phyloP scores from a whole-genome alignment of 2,797 vertebrate species.

The Geotrypetes seraphini region DNA sequence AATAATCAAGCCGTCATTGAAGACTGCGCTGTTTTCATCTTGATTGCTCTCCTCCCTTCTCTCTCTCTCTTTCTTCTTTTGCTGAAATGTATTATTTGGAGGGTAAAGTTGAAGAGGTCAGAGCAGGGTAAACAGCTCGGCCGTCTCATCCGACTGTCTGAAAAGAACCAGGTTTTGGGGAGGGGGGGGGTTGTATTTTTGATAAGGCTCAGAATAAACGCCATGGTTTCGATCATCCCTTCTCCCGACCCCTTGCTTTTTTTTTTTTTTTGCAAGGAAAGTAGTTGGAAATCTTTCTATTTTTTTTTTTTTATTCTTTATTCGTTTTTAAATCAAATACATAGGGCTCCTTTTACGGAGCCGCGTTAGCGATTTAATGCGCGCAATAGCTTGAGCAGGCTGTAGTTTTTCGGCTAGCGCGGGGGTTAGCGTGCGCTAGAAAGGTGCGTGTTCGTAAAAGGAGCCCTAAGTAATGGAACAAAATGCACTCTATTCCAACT shows the following conservation, averaged over 20 bases:
- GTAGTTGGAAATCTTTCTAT: too few species aligned
- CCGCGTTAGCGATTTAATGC: too few species aligned
- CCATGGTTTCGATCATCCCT: constrained; percentile 19
- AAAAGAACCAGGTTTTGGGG: constrained; percentile 38
- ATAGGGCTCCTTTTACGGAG: too few species aligned
- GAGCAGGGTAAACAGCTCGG: constrained; percentile 34
- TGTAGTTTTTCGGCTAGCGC: too few species aligned
- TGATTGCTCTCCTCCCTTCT: not conserved
- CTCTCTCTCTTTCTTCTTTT: not conserved
- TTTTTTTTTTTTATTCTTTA: too few species aligned
- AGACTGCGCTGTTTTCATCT: constrained; percentile 32
- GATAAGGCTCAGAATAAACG: constrained; percentile 27
- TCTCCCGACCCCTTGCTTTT: not conserved
- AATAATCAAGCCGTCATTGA: constrained; percentile 51
- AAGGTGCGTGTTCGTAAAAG: too few species aligned
- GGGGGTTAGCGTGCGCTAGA: too few species aligned
- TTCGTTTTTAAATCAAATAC: too few species aligned
- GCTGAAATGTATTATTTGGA: constrained; percentile 26
- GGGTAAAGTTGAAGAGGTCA: constrained; percentile 50
- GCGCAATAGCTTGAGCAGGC: too few species aligned
- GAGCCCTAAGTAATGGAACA: too few species aligned
- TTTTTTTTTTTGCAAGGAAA: too few species aligned
- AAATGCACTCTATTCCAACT: too few species aligned
- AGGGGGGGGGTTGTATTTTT: constrained; percentile 9
- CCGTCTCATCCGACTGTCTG: constrained; percentile 29